Base-by-base conservation (phyloP, 2,888 invertebrate species). In the Cancer borealis region DNA sequence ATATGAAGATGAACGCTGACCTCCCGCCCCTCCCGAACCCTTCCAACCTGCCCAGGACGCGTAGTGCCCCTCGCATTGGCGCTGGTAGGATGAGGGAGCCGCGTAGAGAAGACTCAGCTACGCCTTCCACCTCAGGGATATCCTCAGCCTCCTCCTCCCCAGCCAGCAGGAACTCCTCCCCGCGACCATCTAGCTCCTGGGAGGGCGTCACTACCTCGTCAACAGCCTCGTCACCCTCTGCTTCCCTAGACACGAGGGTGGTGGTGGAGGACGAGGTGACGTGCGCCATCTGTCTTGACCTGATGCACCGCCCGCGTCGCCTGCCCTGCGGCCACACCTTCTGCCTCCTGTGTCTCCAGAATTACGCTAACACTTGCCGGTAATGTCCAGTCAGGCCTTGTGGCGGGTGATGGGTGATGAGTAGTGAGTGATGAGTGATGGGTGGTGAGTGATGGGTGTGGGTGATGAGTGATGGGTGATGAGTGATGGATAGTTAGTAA, bases 311-410 rank as follows among this genome's bases (percentile, higher is more conserved):
- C 30, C 95, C 95, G 8, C 94, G 95, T 26, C 92, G 91, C 97
- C 96, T 98, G 96, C 97, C 97, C 0, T 98, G 98, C 96, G 97
- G 97, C 96, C 98, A 98, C 96, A 98, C 97, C 0, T 98, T 98
- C 96, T 98, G 98, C 95, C 96, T 97, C 94, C 96, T 97, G 1
- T 98, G 98, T 96, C 96, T 98, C 49, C 97, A 97, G 95, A 97
- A 95, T 46, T 96, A 95, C 87, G 94, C 92, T 84, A 94, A 94
- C 87, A 89, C 97, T 97, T 96, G 96, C 97, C 96, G 95, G 95
- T 95, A 39, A 49, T 84, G 73, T 12, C 6, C 1, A 14, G 5
- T 66, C 17, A 17, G 12, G 30, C 91, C 30, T 21, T 60, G 1
- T 3, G n/a, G 6, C 73, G 26, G 88, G 30, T n/a, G 39, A 39